Evolutionary conservation across 2,888 invertebrate species (phyloP), one percentile per base, ranked within the genome.

Genomic region (Glyphotaelius pellucidus): DNA sequence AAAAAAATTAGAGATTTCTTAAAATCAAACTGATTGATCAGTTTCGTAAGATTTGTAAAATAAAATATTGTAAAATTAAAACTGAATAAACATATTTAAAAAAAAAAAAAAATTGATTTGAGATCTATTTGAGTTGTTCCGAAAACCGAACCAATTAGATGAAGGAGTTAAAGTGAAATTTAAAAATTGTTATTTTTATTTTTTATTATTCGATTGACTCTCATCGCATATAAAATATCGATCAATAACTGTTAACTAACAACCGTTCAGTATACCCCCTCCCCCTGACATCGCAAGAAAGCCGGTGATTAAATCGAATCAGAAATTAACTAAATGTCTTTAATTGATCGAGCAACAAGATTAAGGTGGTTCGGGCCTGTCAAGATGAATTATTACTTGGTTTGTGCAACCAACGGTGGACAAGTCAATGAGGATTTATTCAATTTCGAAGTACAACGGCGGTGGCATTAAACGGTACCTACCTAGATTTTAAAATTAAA

Each of bases 291-390:
- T 67, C 67, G 67, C 67, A 67, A 25, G 67, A 67, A 67, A 67
- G 25, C 2, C 67, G 67, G n/a, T 5, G 67, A 87, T 90, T 87
- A 90, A 90, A 38, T 38, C 84, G 38, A 84, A 32, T 11, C 11
- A 84, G 25, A 38, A 84, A 84, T 84, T 84, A 84, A 84, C 84
- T 32, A 35, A 31, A 35, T 31, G 35, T 35, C 35, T 84, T 67
- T 67, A 67, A 84, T 84, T 84, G 38, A 84, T 84, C 84, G 84
- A 84, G 84, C 84, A 84, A 84, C 84, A 84, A 38, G 84, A 84
- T 84, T 84, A 84, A 84, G 84, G 84, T 84, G 84, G 84, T 84
- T 32, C 84, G 1, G 25, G 38, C 84, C 84, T 84, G 84, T 38
- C 84, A 25, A 25, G 38, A 38, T 84, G 84, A 84, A 84, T 84